Evolutionary conservation across 2,797 vertebrate species (phyloP).

Genomic region (Linurgus olivaceus): DNA sequence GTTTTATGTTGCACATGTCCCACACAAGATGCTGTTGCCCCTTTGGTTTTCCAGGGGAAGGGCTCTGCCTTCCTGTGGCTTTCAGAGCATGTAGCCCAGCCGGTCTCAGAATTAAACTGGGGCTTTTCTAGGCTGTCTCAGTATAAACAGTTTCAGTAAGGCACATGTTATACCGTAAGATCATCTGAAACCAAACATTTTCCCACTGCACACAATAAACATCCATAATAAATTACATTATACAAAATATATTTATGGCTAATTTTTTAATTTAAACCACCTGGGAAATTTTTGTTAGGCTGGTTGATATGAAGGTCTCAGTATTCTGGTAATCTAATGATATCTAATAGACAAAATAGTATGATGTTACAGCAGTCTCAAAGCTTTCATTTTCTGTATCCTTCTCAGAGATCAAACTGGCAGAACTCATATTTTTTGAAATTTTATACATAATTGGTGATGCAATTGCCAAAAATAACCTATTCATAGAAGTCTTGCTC

Average conservation of each 20-base stretch:
- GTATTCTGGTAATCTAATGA: conserved; percentile 68
- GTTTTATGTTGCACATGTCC: not conserved
- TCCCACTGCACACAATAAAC: conserved; percentile 60
- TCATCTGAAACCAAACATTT: conserved; percentile 39
- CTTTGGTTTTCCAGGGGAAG: not conserved
- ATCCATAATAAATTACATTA: conserved; percentile 65
- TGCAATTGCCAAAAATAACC: conserved; percentile 74
- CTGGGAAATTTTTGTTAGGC: conserved; percentile 65
- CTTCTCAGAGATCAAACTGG: conserved; percentile 62
- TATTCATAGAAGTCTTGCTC: conserved; percentile 67
- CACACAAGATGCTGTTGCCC: not conserved
- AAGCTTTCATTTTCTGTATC: conserved; percentile 63
- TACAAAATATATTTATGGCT: conserved; percentile 69
- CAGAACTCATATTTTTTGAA: conserved; percentile 72
- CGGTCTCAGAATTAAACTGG: not conserved
- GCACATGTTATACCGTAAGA: conserved; percentile 25
- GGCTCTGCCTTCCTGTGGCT: conserved; percentile 29
- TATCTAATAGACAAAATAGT: conserved; percentile 71
- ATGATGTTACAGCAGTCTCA: conserved; percentile 61
- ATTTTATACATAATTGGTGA: conserved; percentile 74
- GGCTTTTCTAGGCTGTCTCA: not conserved
- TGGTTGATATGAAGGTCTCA: conserved; percentile 55
- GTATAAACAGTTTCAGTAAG: conserved; percentile 41
- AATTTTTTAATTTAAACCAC: conserved; percentile 67
- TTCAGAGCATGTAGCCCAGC: not conserved